Evolutionary conservation across 2,113 vertebrate species (phyloP).

Genomic region (Muscicapa adusta): DNA sequence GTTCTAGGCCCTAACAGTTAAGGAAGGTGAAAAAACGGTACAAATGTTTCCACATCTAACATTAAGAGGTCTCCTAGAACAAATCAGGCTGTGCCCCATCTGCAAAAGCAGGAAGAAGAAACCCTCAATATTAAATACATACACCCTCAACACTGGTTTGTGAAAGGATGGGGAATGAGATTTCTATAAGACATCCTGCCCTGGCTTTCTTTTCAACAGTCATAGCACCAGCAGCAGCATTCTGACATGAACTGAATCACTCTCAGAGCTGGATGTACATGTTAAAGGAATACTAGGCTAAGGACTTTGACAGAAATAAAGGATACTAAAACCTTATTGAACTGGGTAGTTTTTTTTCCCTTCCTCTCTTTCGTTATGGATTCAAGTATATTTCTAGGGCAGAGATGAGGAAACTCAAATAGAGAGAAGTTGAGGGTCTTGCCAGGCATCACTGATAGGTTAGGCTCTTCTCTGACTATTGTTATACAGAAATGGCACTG

Average conservation of each 20-base stretch:
- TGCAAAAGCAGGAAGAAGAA: constrained; percentile 1
- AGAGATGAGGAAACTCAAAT: background rate
- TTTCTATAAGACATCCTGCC: background rate
- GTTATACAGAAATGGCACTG: background rate
- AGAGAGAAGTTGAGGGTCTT: background rate
- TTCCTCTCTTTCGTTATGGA: background rate
- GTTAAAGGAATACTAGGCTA: background rate
- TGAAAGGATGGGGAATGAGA: background rate
- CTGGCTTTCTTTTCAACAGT: background rate
- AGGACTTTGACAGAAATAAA: background rate
- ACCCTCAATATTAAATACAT: background rate
- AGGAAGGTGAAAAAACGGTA: background rate
- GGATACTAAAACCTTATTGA: background rate
- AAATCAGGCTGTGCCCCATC: background rate
- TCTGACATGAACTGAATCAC: background rate
- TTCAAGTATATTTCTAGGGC: background rate
- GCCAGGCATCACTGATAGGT: background rate
- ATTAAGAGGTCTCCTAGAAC: background rate
- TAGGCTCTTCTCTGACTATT: background rate
- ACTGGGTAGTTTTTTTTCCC: background rate
- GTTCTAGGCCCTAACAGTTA: constrained; percentile 8
- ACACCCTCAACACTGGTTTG: background rate
- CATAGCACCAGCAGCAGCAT: background rate
- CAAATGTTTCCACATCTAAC: constrained; percentile 14
- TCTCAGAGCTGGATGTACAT: background rate